phyloP scores from a whole-genome alignment of 2,113 vertebrate genomes.

The Trichomycterus rosablanca region DNA sequence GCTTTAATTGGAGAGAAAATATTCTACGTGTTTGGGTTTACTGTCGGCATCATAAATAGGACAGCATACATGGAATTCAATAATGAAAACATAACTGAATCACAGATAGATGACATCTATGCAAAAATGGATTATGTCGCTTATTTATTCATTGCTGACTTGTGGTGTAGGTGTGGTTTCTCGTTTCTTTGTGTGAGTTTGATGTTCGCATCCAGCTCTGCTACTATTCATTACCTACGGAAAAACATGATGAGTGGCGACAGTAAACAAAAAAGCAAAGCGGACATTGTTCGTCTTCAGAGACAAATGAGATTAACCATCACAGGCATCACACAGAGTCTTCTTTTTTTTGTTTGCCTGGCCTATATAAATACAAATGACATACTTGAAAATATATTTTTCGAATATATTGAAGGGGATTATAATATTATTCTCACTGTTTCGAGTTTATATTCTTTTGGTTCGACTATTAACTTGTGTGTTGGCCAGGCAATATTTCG shows the following conservation, averaged over 20 bases:
- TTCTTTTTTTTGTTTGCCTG: conserved; percentile 21
- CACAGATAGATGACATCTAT: too few species aligned
- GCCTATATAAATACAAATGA: neutral
- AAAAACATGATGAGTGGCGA: conserved; percentile 39
- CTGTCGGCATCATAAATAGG: neutral
- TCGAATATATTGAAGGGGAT: neutral
- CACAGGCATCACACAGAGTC: conserved; percentile 22
- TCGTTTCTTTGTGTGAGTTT: conserved; percentile 14
- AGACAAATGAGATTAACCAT: conserved; percentile 29
- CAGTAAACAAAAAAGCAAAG: conserved; percentile 6
- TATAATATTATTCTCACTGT: neutral
- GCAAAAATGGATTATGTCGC: too few species aligned
- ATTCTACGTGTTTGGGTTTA: neutral
- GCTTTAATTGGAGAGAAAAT: conserved; percentile 3
- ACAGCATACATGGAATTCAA: too few species aligned
- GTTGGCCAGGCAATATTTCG: conserved; percentile 22
- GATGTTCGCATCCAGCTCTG: conserved; percentile 34
- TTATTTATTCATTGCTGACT: neutral
- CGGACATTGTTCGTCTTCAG: conserved; percentile 4
- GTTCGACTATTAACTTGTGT: conserved; percentile 9
- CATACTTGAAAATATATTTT: neutral
- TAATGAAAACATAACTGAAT: too few species aligned
- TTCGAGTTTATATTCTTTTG: conserved; percentile 20
- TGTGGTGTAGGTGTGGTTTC: neutral
- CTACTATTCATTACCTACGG: conserved; percentile 33